phyloP scores from a whole-genome alignment of 2,797 vertebrate genomes.

The Holocentrus rufus region DNA sequence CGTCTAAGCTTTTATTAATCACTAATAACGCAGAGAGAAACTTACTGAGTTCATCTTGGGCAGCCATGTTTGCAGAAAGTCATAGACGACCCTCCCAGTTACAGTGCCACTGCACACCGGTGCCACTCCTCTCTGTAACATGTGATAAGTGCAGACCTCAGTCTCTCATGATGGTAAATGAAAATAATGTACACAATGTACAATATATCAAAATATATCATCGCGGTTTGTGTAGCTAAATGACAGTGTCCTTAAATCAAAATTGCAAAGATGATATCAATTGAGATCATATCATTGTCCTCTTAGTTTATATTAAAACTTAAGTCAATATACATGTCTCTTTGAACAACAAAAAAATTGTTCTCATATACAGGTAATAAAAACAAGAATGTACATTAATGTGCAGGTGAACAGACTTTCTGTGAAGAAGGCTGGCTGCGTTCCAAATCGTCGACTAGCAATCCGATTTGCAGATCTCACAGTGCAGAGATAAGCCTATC shows the following conservation, averaged over 20 bases:
- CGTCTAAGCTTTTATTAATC: conserved; percentile 18
- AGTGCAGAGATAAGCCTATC: conserved; percentile 35
- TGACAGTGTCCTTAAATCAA: too few relatives aligned
- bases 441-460: background rate
- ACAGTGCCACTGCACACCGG: conserved; percentile 47
- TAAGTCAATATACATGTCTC: too few relatives aligned
- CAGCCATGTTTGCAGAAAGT: conserved; percentile 85
- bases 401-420: background rate
- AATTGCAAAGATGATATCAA: too few relatives aligned
- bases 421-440: background rate
- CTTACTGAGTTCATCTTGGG: conserved; percentile 99
- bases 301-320: too few relatives aligned
- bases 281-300: too few relatives aligned
- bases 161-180: too few relatives aligned
- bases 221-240: too few relatives aligned
- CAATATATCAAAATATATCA: too few relatives aligned
- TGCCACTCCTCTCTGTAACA: conserved; percentile 45
- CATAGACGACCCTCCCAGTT: conserved; percentile 57
- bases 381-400: background rate
- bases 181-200: too few relatives aligned
- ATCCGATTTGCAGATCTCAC: conserved; percentile 54
- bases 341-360: too few relatives aligned
- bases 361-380: too few relatives aligned
- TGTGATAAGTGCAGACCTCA: background rate
- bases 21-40: conserved; percentile 74